Conservation (phyloP, 2,113 vertebrate genomes). For the Elanoides forficatus region DNA sequence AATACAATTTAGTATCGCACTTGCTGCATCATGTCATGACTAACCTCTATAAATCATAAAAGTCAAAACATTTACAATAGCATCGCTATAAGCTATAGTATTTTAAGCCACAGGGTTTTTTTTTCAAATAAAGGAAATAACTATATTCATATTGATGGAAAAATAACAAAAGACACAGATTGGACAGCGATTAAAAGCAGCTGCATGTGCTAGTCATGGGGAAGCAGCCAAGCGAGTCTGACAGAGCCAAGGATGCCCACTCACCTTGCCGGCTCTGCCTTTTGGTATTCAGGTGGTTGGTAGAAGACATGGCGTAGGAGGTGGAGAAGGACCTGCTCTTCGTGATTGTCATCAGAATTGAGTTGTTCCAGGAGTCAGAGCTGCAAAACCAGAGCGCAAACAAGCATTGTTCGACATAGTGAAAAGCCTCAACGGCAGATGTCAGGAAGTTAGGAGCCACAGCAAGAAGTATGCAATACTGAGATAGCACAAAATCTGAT, state of each 20-base stretch:
- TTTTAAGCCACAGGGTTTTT: neutral
- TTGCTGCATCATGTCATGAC: neutral
- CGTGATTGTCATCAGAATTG: slow-evolving; percentile 81
- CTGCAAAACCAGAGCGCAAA: slow-evolving; percentile 53
- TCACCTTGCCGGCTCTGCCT: slow-evolving; percentile 81
- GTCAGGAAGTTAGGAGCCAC: neutral
- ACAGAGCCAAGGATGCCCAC: neutral
- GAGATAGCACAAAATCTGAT: neutral
- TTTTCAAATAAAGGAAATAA: neutral
- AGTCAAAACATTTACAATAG: neutral
- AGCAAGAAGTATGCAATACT: neutral
- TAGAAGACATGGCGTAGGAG: slow-evolving; percentile 77
- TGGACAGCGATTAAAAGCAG: neutral
- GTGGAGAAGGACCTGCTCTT: slow-evolving; percentile 90
- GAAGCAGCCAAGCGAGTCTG: neutral
- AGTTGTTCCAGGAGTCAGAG: slow-evolving; percentile 84
- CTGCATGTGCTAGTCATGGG: accelerated
- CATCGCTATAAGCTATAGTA: neutral
- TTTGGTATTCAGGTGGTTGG: slow-evolving; percentile 85
- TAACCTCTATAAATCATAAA: neutral
- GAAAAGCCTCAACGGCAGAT: neutral
- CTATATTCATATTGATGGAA: neutral
- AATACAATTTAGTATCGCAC: neutral
- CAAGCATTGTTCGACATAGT: neutral
- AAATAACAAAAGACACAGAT: neutral